Base-by-base conservation (phyloP, 2,888 invertebrate genomes). In the Agrotis puta region DNA sequence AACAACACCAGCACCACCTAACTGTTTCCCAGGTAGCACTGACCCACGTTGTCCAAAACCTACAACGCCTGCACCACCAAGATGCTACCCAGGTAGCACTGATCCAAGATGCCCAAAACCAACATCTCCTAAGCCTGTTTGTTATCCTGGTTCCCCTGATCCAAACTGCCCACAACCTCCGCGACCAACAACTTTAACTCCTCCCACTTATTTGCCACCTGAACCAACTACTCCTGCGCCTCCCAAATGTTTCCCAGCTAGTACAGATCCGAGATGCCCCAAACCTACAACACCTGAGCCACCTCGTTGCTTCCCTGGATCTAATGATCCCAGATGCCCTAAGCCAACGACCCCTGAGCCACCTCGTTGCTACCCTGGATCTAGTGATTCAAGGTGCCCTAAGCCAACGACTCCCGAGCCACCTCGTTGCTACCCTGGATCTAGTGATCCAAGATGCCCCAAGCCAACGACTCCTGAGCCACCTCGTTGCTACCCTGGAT, bases 41-140 rank as follows among this genome's bases (percentile, higher is more conserved):
- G 91, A 92, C 64, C 84, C 88, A 0, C 75, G 90, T 3, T 92
- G 92, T 61, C 91, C 90, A 0, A 82, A 77, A 64, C 83, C 87
- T 0, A 83, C 84, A 0, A 80, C 88, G 5, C 87, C 91, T 0
- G 83, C 69, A 2, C 88, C 90, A 24, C 88, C 88, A 5, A 71
- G 57, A 3, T 88, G 86, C 39, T 89, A 63, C 67, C 89, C 92
- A 1, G 93, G 92, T 2, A 56, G 18, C 24, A 39, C 6, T 9
- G 63, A 63, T 1, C 43, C 39, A 0, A 81, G 87, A 0, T 91
- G 89, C 68, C 90, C 92, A 0, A 82, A 84, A 59, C 85, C 87
- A 0, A 85, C 88, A 2, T 81, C 87, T 18, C 86, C 91, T 0
- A 84, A 71, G 33, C 56, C 87, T 16, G 76, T 48, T 0, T 88